These are phyloP conservation scores for Astur gentilis DNA, from an alignment of 2,113 vertebrate genomes.

Conservation along the genomic window DNA sequence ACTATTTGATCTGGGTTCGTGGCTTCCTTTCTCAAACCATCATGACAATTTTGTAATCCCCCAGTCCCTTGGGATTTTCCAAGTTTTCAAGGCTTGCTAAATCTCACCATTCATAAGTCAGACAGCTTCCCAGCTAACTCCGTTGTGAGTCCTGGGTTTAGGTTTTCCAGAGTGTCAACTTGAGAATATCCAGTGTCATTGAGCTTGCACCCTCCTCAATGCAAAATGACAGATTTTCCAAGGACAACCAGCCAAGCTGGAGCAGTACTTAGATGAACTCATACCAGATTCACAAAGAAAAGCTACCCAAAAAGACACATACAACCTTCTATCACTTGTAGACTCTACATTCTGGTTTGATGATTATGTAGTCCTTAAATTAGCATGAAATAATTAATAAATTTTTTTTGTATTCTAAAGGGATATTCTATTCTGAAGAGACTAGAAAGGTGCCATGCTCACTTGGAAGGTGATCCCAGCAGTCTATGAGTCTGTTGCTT, in stretches of 20 bases:
- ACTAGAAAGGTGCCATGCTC: neutral
- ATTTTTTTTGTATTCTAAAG: neutral
- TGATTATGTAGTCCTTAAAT: neutral
- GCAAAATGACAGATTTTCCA: neutral
- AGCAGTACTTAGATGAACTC: neutral
- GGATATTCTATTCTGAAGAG: neutral
- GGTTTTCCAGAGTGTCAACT: neutral
- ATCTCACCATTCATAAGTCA: neutral
- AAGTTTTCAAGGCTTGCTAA: neutral
- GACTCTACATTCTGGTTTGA: neutral
- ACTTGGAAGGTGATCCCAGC: neutral
- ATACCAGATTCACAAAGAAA: neutral
- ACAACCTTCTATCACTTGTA: neutral
- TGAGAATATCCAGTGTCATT: neutral
- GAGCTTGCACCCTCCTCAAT: neutral
- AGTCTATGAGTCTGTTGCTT: rapidly evolving
- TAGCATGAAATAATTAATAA: neutral
- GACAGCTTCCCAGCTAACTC: neutral
- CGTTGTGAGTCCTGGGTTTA: neutral
- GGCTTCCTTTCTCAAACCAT: neutral
- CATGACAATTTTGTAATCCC: neutral
- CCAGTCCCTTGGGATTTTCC: neutral
- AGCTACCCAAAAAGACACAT: neutral
- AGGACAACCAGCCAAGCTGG: neutral
- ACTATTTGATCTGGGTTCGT: neutral